A percentile compares a stretch with the other conserved stretches of the same genome.
phyloP scores from a whole-genome alignment of 1,140 invertebrate species.

The Lordiphosa clarofinis region DNA sequence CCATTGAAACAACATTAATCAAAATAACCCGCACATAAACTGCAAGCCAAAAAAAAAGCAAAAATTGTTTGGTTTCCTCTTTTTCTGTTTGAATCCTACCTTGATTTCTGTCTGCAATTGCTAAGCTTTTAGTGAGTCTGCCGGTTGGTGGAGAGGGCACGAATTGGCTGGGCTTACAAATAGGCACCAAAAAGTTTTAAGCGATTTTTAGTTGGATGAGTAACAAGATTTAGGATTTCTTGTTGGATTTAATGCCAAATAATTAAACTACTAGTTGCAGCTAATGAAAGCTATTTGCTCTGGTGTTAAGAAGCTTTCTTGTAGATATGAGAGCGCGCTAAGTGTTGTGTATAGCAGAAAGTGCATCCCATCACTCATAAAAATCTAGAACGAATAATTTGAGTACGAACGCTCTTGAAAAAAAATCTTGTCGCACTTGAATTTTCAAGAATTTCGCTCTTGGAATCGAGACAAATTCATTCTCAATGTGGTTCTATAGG shows the following conservation, averaged over 20 bases:
- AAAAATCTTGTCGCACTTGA: no score
- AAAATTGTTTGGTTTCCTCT: conserved; percentile 33
- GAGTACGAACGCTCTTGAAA: no score
- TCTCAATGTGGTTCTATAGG: no score
- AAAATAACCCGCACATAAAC: conserved; percentile 48
- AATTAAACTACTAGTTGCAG: conserved; percentile 27
- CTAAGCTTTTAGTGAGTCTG: conserved; percentile 23
- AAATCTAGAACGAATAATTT: no score
- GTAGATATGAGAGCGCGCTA: no score
- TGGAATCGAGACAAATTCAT: no score
- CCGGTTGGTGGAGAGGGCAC: not conserved
- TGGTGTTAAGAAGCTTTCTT: not conserved
- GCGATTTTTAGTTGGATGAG: conserved; percentile 41
- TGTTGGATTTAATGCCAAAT: conserved; percentile 10
- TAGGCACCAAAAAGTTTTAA: conserved; percentile 40
- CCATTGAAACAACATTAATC: conserved; percentile 42
- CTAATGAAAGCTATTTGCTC: not conserved
- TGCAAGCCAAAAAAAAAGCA: conserved; percentile 19
- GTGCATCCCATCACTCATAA: no score
- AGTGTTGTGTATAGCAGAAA: no score
- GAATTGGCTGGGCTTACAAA: conserved; percentile 24
- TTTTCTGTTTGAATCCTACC: conserved; percentile 18
- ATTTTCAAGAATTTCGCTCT: no score
- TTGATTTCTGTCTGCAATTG: conserved; percentile 40
- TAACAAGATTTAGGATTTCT: conserved; percentile 9